phyloP scores from a whole-genome alignment of 2,797 vertebrate genomes.

The Salmo trutta region DNA sequence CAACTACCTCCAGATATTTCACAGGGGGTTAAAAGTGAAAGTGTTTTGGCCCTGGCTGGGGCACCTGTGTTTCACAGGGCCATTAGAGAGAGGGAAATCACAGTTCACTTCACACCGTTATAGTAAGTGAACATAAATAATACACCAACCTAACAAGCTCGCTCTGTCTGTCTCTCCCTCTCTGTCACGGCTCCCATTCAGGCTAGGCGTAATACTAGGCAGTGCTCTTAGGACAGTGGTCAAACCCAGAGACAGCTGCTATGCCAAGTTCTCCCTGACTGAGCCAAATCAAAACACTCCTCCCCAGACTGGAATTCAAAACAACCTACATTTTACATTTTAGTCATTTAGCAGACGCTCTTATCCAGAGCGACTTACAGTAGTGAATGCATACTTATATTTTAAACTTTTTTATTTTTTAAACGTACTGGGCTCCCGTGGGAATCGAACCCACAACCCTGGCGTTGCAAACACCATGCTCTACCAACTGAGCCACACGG shows the following conservation, averaged over 20 bases:
- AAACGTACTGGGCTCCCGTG: no score
- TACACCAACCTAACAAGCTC: slow-evolving; percentile 10
- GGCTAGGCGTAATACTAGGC: slow-evolving; percentile 1
- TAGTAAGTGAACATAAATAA: slow-evolving; percentile 29
- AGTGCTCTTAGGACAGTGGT: background rate
- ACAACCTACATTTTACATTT: background rate
- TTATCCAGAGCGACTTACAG: no score
- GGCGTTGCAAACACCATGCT: no score
- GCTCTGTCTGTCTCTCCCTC: background rate
- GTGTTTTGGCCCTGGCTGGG: slow-evolving; percentile 2
- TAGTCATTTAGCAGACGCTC: no score
- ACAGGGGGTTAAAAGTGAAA: background rate
- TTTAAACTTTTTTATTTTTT: no score
- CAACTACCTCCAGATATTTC: background rate
- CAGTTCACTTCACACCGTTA: slow-evolving; percentile 16
- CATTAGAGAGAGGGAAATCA: slow-evolving; percentile 21
- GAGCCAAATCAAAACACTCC: slow-evolving; percentile 11
- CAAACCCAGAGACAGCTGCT: slow-evolving; percentile 2
- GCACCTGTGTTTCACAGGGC: slow-evolving; percentile 19
- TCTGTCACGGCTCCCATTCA: slow-evolving; percentile 19
- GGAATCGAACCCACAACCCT: no score
- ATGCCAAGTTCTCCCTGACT: background rate
- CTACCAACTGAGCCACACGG: no score
- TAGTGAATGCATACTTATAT: no score
- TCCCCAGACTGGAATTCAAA: slow-evolving; percentile 19